Conservation (phyloP, 2,888 invertebrate genomes). For the Operophtera brumata region DNA sequence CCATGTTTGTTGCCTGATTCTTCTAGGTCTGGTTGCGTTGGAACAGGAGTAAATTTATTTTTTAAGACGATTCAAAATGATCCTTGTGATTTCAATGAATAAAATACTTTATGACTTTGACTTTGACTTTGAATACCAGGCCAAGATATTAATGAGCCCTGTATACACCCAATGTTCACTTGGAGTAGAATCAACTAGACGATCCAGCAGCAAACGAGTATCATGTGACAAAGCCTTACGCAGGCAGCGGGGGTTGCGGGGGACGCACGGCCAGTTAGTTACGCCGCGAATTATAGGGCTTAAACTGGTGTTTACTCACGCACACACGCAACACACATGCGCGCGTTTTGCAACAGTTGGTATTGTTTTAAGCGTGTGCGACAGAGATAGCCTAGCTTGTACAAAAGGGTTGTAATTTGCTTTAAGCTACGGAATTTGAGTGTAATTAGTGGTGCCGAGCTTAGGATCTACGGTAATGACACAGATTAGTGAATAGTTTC, state of each 20-base stretch:
- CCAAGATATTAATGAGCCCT: too few relatives aligned
- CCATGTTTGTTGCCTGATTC: too few relatives aligned
- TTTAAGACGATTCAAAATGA: too few relatives aligned
- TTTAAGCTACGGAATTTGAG: constrained; percentile 69
- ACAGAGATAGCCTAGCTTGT: constrained; percentile 44
- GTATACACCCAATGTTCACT: too few relatives aligned
- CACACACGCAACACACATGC: constrained; percentile 58
- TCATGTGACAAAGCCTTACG: constrained; percentile 1
- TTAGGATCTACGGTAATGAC: constrained; percentile 61
- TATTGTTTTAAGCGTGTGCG: constrained; percentile 59
- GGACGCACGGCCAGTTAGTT: constrained; percentile 79
- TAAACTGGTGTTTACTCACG: constrained; percentile 80
- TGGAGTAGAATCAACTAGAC: too few relatives aligned
- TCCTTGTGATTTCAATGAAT: too few relatives aligned
- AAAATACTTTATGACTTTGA: too few relatives aligned
- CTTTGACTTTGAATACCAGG: too few relatives aligned
- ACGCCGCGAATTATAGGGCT: constrained; percentile 82
- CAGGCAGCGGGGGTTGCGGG: constrained; percentile 1
- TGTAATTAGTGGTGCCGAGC: constrained; percentile 75
- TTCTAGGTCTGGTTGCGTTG: too few relatives aligned
- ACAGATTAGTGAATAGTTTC: constrained; percentile 58
- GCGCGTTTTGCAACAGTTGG: constrained; percentile 61
- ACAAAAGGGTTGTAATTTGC: constrained; percentile 58
- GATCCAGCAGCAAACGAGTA: too few relatives aligned
- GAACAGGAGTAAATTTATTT: too few relatives aligned